Conservation (phyloP, 2,888 invertebrate genomes). For the Ypsolopha scabrella region DNA sequence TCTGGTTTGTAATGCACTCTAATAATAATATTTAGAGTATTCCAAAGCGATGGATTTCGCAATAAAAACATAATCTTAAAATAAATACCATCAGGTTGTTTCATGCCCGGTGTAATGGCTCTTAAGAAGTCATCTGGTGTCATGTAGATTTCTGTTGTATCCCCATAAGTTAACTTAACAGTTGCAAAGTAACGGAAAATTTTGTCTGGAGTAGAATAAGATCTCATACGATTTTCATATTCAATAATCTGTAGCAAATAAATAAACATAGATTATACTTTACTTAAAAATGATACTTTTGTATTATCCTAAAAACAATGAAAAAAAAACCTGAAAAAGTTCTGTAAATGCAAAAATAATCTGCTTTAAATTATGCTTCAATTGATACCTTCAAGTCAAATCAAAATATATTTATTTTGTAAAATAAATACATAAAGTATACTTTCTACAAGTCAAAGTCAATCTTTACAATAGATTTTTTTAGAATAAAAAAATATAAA, state of each 20-base stretch:
- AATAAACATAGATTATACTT: constrained; percentile 4
- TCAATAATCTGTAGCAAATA: constrained; percentile 86
- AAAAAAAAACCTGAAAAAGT: neutral
- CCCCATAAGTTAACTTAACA: constrained; percentile 78
- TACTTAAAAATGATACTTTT: neutral
- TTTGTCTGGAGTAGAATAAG: constrained; percentile 98
- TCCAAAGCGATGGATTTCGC: no score
- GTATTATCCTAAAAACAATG: neutral
- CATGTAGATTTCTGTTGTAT: constrained; percentile 88
- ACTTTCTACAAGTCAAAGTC: no score
- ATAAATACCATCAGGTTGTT: constrained; percentile 93
- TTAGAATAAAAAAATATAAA: no score
- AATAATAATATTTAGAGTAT: no score
- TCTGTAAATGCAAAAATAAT: no score
- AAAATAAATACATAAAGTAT: no score
- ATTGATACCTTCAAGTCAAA: no score
- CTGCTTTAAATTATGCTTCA: no score
- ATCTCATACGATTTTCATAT: constrained; percentile 96
- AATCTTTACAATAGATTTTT: no score
- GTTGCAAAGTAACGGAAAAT: constrained; percentile 99
- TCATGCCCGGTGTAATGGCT: constrained; percentile 95
- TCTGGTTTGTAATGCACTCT: no score
- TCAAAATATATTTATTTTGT: no score
- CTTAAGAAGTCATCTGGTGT: constrained; percentile 98
- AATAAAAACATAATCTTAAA: neutral